Evolutionary conservation across 2,113 vertebrate species (phyloP).

Genomic region (Sorex araneus): DNA sequence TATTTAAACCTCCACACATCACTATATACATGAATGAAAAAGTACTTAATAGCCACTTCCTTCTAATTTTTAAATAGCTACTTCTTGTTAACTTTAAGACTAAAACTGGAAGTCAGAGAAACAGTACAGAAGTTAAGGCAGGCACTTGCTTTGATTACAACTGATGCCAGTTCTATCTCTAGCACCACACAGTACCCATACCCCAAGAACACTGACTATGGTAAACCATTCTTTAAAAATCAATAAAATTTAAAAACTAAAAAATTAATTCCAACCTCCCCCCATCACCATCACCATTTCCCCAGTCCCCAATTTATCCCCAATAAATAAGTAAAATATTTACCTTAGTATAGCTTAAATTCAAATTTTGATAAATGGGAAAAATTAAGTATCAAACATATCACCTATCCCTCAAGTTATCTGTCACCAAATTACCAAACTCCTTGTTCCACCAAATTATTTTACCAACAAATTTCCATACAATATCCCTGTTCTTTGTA

Average conservation of each 20-base stretch:
- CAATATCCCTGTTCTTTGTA: background rate
- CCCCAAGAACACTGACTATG: slow-evolving; percentile 41
- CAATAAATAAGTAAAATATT: slow-evolving; percentile 36
- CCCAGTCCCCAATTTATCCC: too few relatives aligned
- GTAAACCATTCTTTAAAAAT: background rate
- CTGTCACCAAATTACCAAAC: slow-evolving; percentile 21
- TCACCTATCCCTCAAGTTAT: slow-evolving; percentile 34
- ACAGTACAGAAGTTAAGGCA: too few relatives aligned
- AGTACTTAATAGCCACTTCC: background rate
- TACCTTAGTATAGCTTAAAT: slow-evolving; percentile 55
- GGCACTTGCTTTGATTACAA: too few relatives aligned
- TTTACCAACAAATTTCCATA: background rate
- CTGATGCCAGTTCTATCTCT: too few relatives aligned
- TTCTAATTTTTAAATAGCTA: background rate
- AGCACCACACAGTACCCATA: too few relatives aligned
- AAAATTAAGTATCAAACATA: slow-evolving; percentile 52
- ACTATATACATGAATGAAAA: slow-evolving; percentile 16
- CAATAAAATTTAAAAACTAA: too few relatives aligned
- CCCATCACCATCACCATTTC: too few relatives aligned
- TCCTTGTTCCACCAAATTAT: too few relatives aligned
- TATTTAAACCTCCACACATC: background rate
- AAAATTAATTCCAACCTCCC: too few relatives aligned
- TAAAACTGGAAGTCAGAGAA: background rate
- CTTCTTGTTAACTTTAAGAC: background rate
- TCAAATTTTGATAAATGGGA: slow-evolving; percentile 41